Base-by-base conservation (phyloP, 2,797 vertebrate species). In the Lerista edwardsae region DNA sequence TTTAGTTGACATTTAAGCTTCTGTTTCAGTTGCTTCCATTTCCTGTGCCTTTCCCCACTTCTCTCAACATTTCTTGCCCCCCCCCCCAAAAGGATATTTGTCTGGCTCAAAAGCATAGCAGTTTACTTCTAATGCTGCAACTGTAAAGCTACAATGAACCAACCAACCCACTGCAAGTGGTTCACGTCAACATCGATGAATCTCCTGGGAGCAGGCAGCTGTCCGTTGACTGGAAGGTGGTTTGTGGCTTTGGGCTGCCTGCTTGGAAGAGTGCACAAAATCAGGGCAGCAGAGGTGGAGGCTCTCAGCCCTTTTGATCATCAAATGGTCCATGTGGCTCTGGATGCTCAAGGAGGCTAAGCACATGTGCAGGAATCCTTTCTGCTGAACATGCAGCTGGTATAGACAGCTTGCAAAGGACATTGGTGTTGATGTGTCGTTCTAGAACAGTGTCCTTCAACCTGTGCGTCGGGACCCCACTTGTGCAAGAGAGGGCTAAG, bases 1-100 rank as follows among this genome's bases (percentile, higher is more conserved):
- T 84, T 77, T 69, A 34, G 64, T 61, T 84, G 75, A 84, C 82
- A 77, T 77, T 72, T 72, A 34, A 84, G 27, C 10, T 64, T 34
- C 75, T 21, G 41, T 64, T 72, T 64, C n/a, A 41, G 29, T 23
- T 77, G 74, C 51, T 77, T 84, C 39, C 39, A 61, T 71, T 71
- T 47, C 27, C 36, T 77, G 25, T 7, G 25, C 3, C 7, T 44
- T 47, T 44, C 3, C 34, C 12, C 36, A 6, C 29, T 9, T 27
- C 23, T 65, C 65, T 12, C 65, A 31, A 34, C 11, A 34, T 75
- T 74, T 51, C 11, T 68, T 12, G 25, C 15, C 17, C 21, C 31
- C 1, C 31, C 15, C 17, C 21, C 14, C 4, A 34, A 34, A 75
- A 25, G 21, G 21, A 75, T 59, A 9, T 57, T 75, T 34, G 19